Base-by-base conservation (phyloP, 2,888 invertebrate species). In the Entomobrya proxima region DNA sequence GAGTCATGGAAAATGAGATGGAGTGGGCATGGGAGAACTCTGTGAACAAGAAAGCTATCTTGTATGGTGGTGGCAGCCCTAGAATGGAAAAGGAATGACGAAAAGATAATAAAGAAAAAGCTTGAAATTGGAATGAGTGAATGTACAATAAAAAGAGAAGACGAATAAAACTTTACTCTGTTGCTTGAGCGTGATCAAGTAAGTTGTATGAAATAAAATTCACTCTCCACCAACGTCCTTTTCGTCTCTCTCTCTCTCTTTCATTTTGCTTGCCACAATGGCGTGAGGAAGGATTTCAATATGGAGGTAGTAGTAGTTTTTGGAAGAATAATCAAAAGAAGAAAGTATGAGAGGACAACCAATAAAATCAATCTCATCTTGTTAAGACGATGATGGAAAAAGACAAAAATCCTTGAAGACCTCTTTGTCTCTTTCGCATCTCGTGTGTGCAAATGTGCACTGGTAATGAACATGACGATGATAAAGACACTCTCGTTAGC, bases 351-450 rank as follows among this genome's bases (percentile, higher is more conserved):
- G 50, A 55, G 47, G 69, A 79, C 79, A 67, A 40, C 69, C 79
- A 79, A 79, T 79, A 81, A 74, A 81, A 81, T 72, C 58, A 81
- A 58, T 72, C 74, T 58, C 58, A 74, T 81, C 81, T 81, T 81
- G 81, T 81, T 81, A 58, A 81, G 61, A 47, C 15, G 74, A 47
- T 32, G n/a, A 32, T 24, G 52, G 35, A 52, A 35, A 75, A 37
- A 55, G 24, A 75, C 11, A 55, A 50, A 37, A 74, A 81, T 35
- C 55, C 58, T 58, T 58, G 50, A 64, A 40, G 18, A 21, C 52
- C 18, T 67, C 67, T 35, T 32, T 7, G 18, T 50, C 11, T 30
- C 6, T 50, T n/a, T 44, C 24, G 64, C 13, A 7, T 67, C 18
- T 21, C 30, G 37, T 67, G 67, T 67, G n/a, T 44, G 44, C 30